phyloP scores from a whole-genome alignment of 2,888 invertebrate species.

The Thysanoteuthis rhombus region DNA sequence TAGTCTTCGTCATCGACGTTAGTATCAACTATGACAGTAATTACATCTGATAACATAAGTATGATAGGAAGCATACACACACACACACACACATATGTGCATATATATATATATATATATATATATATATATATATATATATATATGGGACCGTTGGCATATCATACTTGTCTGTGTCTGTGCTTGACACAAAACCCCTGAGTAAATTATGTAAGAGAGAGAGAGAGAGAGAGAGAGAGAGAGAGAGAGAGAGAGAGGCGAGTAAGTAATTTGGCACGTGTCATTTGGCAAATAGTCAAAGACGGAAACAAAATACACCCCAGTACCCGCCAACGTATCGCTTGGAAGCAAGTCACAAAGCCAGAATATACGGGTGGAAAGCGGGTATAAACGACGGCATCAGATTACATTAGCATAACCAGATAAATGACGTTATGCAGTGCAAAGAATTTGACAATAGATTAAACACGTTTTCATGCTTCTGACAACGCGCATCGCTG shows the following conservation, averaged over 20 bases:
- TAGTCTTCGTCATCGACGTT: too few relatives aligned
- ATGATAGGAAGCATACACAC: too few relatives aligned
- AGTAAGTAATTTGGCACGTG: not conserved
- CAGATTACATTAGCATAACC: not conserved
- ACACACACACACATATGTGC: too few relatives aligned
- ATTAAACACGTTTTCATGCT: not conserved
- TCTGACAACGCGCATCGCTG: not conserved
- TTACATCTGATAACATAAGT: too few relatives aligned
- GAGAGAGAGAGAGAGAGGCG: not conserved
- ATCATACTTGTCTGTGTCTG: too few relatives aligned
- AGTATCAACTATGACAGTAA: too few relatives aligned
- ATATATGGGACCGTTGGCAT: too few relatives aligned
- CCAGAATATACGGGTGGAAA: not conserved
- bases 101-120: too few relatives aligned
- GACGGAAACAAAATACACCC: not conserved
- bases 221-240: not conserved
- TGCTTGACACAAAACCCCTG: too few relatives aligned
- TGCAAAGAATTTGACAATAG: not conserved
- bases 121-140: too few relatives aligned
- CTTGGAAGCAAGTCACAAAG: not conserved
- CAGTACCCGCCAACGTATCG: not conserved
- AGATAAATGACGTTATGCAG: not conserved
- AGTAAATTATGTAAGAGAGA: not conserved
- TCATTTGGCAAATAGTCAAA: not conserved
- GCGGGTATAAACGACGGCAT: not conserved